Evolutionary conservation across 2,888 invertebrate species (phyloP).

Genomic region (Acrobasis consociella): DNA sequence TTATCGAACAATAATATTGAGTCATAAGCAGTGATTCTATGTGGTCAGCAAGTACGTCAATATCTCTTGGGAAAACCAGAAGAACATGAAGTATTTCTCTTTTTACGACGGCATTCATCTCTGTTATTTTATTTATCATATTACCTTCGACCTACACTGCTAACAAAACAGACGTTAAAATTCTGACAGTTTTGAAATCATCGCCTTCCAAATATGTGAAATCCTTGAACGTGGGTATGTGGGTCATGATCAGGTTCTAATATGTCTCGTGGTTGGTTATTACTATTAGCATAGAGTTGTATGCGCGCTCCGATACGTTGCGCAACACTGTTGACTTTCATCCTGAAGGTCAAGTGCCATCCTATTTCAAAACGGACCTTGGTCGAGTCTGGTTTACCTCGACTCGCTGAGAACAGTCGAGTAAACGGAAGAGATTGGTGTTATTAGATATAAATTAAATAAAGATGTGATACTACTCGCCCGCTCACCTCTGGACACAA

Average conservation of each 20-base stretch:
- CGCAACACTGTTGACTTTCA: slow-evolving; percentile 81
- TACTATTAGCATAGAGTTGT: slow-evolving; percentile 78
- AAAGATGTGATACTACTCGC: slow-evolving; percentile 51
- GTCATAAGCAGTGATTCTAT: slow-evolving; percentile 31
- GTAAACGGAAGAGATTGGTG: slow-evolving; percentile 72
- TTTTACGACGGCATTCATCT: slow-evolving; percentile 10
- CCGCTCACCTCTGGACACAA: slow-evolving; percentile 44
- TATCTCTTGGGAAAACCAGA: slow-evolving; percentile 26
- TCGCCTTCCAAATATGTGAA: slow-evolving; percentile 79
- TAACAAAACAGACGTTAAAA: slow-evolving; percentile 69
- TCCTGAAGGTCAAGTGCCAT: slow-evolving; percentile 82
- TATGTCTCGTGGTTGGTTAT: slow-evolving; percentile 75
- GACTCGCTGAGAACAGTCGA: slow-evolving; percentile 60
- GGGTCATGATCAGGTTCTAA: slow-evolving; percentile 79
- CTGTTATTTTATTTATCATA: slow-evolving; percentile 41
- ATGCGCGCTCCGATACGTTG: slow-evolving; percentile 68
- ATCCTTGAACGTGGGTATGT: slow-evolving; percentile 79
- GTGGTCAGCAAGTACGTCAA: slow-evolving; percentile 33
- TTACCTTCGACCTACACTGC: slow-evolving; percentile 51
- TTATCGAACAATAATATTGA: slow-evolving; percentile 28
- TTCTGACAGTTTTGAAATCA: slow-evolving; percentile 75
- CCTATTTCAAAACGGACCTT: slow-evolving; percentile 82
- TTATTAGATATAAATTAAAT: slow-evolving; percentile 68
- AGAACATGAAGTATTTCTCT: slow-evolving; percentile 22
- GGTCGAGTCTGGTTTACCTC: slow-evolving; percentile 78